phyloP scores from a whole-genome alignment of 2,113 vertebrate genomes.

The Chloropsis hardwickii region DNA sequence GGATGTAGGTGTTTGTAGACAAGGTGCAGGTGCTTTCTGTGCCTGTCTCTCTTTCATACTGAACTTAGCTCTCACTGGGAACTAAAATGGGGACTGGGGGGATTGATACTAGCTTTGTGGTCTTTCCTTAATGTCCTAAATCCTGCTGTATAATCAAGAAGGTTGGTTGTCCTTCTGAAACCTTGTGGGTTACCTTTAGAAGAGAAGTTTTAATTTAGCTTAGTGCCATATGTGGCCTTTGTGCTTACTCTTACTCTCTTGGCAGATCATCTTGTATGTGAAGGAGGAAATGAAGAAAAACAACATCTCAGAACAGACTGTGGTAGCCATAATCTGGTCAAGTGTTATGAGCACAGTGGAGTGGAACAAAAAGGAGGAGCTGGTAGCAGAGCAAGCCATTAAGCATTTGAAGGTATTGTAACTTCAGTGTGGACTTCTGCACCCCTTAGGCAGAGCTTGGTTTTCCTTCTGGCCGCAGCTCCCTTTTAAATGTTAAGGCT shows the following conservation, averaged over 20 bases:
- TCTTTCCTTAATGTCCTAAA: background rate
- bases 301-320: slow-evolving; percentile 91
- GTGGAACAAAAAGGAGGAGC: slow-evolving; percentile 99
- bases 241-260: background rate
- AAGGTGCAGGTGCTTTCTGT: background rate
- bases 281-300: slow-evolving; percentile 98
- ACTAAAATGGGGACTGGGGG: background rate
- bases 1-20: slow-evolving; percentile 76
- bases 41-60: background rate
- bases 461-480: background rate
- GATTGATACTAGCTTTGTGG: background rate
- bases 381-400: slow-evolving; percentile 99
- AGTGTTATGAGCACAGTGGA: slow-evolving; percentile 96
- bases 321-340: slow-evolving; percentile 93
- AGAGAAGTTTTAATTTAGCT: background rate
- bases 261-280: slow-evolving; percentile 89
- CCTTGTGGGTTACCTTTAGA: background rate
- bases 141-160: background rate
- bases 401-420: slow-evolving; percentile 94
- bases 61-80: background rate
- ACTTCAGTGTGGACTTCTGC: background rate
- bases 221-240: background rate
- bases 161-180: background rate
- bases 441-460: background rate
- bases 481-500: background rate